Evolutionary conservation across 2,888 invertebrate species (phyloP).

Genomic region (Rhimphoctona megacephalus): DNA sequence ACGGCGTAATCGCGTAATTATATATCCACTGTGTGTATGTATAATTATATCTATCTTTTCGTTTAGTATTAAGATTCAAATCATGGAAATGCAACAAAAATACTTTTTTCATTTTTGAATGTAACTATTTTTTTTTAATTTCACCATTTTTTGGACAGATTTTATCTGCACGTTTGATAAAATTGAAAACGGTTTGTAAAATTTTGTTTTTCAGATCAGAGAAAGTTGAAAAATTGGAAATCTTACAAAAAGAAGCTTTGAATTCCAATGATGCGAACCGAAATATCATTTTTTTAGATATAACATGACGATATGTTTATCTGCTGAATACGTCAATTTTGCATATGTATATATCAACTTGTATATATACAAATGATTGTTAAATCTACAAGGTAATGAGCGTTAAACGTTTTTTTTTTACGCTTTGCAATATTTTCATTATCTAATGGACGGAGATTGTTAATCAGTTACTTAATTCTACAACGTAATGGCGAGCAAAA

Average conservation of each 20-base stretch:
- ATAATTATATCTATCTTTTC: not conserved
- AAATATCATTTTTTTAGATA: not conserved
- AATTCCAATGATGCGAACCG: not conserved
- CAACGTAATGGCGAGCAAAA: not conserved
- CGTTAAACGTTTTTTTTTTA: not conserved
- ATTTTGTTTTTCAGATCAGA: not conserved
- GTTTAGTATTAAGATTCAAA: not conserved
- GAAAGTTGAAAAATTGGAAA: not conserved
- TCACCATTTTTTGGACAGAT: not conserved
- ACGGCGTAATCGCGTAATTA: not conserved
- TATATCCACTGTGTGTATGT: not conserved
- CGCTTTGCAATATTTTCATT: not conserved
- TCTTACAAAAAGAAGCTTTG: not conserved
- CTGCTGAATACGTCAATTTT: not conserved
- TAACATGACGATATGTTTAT: not conserved
- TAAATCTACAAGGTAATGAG: slow-evolving; percentile 23
- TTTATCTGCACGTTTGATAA: not conserved
- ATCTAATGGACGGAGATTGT: slow-evolving; percentile 34
- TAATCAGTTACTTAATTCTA: not conserved
- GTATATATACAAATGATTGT: not conserved
- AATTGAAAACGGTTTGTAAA: not conserved
- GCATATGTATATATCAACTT: not conserved
- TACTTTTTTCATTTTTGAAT: not conserved
- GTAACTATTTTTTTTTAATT: too few species aligned
- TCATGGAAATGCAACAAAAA: not conserved